Base-by-base conservation (phyloP, 2,113 vertebrate species). In the Crotalus horridus region DNA sequence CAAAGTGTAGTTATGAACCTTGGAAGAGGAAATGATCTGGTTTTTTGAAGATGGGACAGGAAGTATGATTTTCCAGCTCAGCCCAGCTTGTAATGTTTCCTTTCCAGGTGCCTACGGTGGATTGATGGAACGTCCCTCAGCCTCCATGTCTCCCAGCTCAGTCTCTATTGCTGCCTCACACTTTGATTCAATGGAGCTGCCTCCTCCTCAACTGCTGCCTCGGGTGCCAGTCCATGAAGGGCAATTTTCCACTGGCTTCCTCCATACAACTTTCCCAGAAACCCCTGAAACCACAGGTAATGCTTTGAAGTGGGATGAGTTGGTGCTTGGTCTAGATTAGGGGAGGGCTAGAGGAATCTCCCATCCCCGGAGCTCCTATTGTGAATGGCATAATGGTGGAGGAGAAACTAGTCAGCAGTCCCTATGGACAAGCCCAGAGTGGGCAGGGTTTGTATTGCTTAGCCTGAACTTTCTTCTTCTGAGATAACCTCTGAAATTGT, bases 141-240 rank as follows among this genome's bases (percentile, higher is more conserved):
- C 96, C 0, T 97, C 97, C 94, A 95, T 97, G 94, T 97, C 97
- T 21, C 97, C 97, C 51, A 96, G 96, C 87, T 97, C 97, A 0
- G 92, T 96, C 93, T 97, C 97, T 74, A 95, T 97, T 21, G 95
- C 97, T 0, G 96, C 97, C 93, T 97, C 97, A 87, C 98, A 98
- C 93, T 98, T 98, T 21, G 98, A 98, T 24, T 97, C 98, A 1
- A 97, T 98, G 97, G 98, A 99, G 89, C 97, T 98, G 51, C 98
- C 98, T 33, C 99, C 99, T 2, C 99, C 99, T 1, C 98, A 99
- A 95, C 95, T 99, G 94, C 99, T 98, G 0, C 99, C 98, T 46
- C 98, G 98, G 4, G 97, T 98, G 2, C 98, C 99, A 85, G 98
- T 99, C 0, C 98, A 99, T 10, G 99, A 99, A 96, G 97, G 97